A percentile compares a stretch with the other conserved stretches of the same genome.
Conservation (phyloP, 92 coral and sea anemone genomes). For the Phenganax marumi region DNA sequence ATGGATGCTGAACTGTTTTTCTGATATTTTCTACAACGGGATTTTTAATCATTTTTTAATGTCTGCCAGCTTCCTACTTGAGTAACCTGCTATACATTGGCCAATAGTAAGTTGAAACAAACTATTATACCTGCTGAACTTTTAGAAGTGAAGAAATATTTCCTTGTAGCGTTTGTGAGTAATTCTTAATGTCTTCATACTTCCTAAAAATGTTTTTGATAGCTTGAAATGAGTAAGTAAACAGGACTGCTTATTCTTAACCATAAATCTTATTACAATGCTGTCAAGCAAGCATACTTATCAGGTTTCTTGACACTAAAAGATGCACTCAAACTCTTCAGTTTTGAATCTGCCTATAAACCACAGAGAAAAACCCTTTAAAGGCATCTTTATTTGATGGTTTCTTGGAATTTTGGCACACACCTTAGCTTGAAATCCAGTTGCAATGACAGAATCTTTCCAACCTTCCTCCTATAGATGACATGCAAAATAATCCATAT, state of each 20-base stretch:
- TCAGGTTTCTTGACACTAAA: constrained; percentile 89
- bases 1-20: constrained; percentile 71
- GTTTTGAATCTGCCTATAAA: constrained; percentile 81
- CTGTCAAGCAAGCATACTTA: constrained; percentile 46
- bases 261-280: not conserved
- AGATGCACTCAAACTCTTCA: constrained; percentile 90
- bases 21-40: constrained; percentile 69
- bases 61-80: not conserved
- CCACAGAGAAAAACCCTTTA: not conserved
- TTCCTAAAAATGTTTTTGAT: constrained; percentile 49
- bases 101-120: too few relatives aligned
- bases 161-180: constrained; percentile 84
- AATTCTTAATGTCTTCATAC: constrained; percentile 95
- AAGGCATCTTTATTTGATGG: not conserved
- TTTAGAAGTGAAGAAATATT: constrained; percentile 86
- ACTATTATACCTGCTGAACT: constrained; percentile 81
- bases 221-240: not conserved
- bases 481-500: not conserved
- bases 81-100: too few relatives aligned
- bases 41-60: not conserved
- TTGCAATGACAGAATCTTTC: constrained; percentile 87
- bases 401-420: not conserved
- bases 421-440: constrained; percentile 88
- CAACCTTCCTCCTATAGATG: constrained; percentile 87
- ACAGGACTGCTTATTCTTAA: not conserved